A percentile compares a stretch with the other conserved stretches of the same genome.
Conservation (phyloP, 2,888 invertebrate species). For the Cancer borealis region DNA sequence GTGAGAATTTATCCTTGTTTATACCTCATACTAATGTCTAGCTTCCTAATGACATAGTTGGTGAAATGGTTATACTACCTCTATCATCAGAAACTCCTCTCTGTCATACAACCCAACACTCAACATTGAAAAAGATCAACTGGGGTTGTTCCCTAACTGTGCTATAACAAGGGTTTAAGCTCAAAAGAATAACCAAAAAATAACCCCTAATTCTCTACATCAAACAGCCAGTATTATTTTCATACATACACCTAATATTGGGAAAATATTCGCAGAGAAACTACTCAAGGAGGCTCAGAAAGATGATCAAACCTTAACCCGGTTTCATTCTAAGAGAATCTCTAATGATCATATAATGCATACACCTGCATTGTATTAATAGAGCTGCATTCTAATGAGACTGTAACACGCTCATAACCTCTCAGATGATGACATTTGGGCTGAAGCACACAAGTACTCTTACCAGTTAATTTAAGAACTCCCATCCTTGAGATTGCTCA, state of each 20-base stretch:
- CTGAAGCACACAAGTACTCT: not conserved
- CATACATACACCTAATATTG: not conserved
- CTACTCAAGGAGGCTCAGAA: not conserved
- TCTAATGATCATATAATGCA: not conserved
- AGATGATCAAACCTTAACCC: not conserved
- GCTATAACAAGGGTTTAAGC: not conserved
- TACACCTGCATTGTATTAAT: not conserved
- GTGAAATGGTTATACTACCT: not conserved
- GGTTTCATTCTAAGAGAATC: not conserved
- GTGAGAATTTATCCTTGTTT: not conserved
- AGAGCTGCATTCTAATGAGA: not conserved
- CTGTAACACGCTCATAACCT: not conserved
- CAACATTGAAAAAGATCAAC: not conserved
- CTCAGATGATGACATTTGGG: not conserved
- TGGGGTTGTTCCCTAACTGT: not conserved
- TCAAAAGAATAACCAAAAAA: not conserved
- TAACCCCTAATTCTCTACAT: no score
- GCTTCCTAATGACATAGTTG: not conserved
- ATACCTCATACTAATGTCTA: not conserved
- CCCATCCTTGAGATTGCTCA: not conserved
- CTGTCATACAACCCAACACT: not conserved
- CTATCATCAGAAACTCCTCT: not conserved
- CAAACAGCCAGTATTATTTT: not conserved
- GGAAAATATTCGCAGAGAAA: not conserved
- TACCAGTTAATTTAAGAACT: not conserved